These are phyloP conservation scores for Epirrhoe tristata DNA, from an alignment of 2,888 invertebrate genomes.

Conservation along the genomic window DNA sequence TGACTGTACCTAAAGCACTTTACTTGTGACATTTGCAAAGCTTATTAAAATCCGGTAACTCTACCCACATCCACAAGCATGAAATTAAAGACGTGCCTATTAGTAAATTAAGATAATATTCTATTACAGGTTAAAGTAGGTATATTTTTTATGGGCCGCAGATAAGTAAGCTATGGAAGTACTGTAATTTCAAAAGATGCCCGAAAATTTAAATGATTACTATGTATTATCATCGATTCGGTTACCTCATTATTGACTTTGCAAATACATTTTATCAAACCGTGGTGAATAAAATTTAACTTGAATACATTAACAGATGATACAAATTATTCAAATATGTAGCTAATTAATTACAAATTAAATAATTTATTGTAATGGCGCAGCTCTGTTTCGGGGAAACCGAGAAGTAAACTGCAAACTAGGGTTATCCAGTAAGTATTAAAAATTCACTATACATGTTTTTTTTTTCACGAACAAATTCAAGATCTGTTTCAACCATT, in stretches of 20 bases:
- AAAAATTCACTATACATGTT: no score
- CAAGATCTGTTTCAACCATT: no score
- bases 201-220: no score
- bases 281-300: constrained; percentile 1
- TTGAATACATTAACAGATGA: not conserved
- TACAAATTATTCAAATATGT: constrained; percentile 12
- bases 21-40: not conserved
- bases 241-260: constrained; percentile 9
- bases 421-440: not conserved
- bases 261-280: constrained; percentile 12
- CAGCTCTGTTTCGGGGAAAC: not conserved
- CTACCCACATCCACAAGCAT: no score
- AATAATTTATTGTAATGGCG: constrained; percentile 1
- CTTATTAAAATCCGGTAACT: not conserved
- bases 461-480: no score
- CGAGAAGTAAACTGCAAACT: not conserved
- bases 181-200: no score
- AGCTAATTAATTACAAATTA: constrained; percentile 2
- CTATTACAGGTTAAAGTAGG: no score
- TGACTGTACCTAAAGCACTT: not conserved
- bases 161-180: no score
- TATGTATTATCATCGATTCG: not conserved
- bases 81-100: no score
- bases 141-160: no score
- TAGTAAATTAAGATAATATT: no score